Evolutionary conservation across 1,140 invertebrate species (phyloP), one percentile per base, ranked within the genome.

Genomic region (Portunus trituberculatus): DNA sequence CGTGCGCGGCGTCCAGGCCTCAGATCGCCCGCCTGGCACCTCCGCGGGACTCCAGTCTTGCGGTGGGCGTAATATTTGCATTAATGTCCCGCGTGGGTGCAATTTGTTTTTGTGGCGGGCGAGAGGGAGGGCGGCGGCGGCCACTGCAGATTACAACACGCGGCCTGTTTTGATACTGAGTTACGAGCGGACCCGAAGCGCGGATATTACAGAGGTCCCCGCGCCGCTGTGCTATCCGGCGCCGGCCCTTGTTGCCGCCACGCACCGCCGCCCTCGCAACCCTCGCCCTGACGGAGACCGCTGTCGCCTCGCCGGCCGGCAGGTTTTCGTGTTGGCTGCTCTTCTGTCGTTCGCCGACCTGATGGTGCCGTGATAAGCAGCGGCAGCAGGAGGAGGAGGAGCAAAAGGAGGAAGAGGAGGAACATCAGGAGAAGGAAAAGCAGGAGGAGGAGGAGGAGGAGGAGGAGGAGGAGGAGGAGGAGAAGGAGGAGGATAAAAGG

Each of bases 91-190:
- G 67, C 67, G 25, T 76, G 67, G 67, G 20, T 76, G 67, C 67
- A 76, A 76, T 76, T 76, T 76, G 67, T 76, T 76, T 76, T 76
- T 76, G 67, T 76, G 67, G 67, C 67, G 67, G 67, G 67, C n/a
- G 67, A 76, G 67, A 76, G 67, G 67, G 67, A 25, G 67, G 67
- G 67, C 67, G 67, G 67, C 67, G 67, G 67, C 67, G 67, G 67
- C 67, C 25, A 25, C 67, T 76, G 67, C 67, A 76, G 67, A 76
- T 76, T 76, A 76, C 67, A 76, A 25, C 67, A 76, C 67, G 67
- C 67, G 67, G 67, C 67, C 67, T 76, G 67, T 76, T 76, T 76
- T 76, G 67, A 76, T 76, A 76, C 67, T 76, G 67, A 76, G 67
- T 76, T 76, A 76, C 67, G 67, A 76, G 67, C n/a, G 67, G 67